phyloP scores from a whole-genome alignment of 1,140 invertebrate genomes.

The Diploscapter pachys region DNA sequence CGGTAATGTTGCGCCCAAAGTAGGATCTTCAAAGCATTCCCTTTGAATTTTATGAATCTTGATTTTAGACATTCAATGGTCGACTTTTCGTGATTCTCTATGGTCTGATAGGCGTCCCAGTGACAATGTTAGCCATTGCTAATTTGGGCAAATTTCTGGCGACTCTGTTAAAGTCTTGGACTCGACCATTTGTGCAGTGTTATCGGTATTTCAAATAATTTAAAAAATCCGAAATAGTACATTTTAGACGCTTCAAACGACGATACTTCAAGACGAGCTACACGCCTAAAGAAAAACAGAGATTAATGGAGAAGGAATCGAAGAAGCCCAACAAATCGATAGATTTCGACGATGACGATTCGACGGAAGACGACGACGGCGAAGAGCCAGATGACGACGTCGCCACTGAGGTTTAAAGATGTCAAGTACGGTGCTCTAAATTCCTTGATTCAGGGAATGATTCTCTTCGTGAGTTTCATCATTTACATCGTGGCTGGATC shows the following conservation, averaged over 20 bases:
- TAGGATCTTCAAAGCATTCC: conserved; percentile 1
- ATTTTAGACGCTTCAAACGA: background rate
- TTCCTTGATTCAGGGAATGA: background rate
- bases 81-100: conserved; percentile 42
- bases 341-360: conserved; percentile 7
- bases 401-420: background rate
- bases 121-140: conserved; percentile 41
- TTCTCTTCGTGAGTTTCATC: conserved; percentile 37
- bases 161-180: conserved; percentile 27
- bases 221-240: background rate
- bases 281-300: too few relatives aligned
- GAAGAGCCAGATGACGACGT: conserved; percentile 25
- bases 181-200: conserved; percentile 27
- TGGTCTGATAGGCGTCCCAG: conserved; percentile 37
- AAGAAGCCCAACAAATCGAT: too few relatives aligned
- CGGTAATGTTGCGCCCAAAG: background rate
- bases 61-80: conserved; percentile 30
- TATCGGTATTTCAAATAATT: background rate
- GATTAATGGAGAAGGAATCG: too few relatives aligned
- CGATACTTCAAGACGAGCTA: too few relatives aligned
- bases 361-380: conserved; percentile 24
- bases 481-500: conserved; percentile 38
- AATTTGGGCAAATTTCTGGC: conserved; percentile 43
- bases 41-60: conserved; percentile 38
- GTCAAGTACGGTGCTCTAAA: too few relatives aligned